Evolutionary conservation across 1,140 invertebrate genomes (phyloP), one percentile per base, ranked within the genome.

Genomic region (Brachystomella parvula): DNA sequence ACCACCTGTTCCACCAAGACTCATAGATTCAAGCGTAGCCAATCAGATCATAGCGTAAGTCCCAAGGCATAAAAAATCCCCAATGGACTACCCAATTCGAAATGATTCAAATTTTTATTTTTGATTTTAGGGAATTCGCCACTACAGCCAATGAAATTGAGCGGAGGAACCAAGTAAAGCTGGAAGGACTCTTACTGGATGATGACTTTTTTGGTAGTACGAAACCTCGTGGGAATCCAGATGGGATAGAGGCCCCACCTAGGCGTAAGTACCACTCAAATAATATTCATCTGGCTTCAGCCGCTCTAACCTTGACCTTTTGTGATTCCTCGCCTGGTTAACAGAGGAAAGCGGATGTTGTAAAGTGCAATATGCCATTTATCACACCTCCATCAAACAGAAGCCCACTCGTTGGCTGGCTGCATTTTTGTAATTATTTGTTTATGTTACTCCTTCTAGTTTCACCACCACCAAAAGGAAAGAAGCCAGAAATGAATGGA

Each of bases 131-230:
- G 28, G 66, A 74, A 33, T 73, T 73, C 64, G 64, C 68, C 26
- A 65, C 70, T 44, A 72, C 69, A 57, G 71, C 69, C 44, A 71
- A 66, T 65, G 65, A 67, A 73, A 71, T 73, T 71, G 61, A 68
- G 66, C 69, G 67, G 61, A 68, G 57, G 64, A 67, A 86, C 87
- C 69, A 73, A 64, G 79, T 83, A 29, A 85, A 89, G 49, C 89
- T n/a, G 87, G 58, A 87, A 88, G 3, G 89, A 68, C 78, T 93
- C 30, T 75, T 92, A 0, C 81, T 94, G 70, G 88, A 91, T 75
- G 88, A 91, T 76, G 86, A 90, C 79, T 24, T 53, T 3, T 88
- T 88, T 88, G 47, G 87, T n/a, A n/a, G n/a, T 87, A 49, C 84
- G 71, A 87, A 83, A 66, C 63, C 69, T 39, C 47, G 61, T 26